phyloP scores from a whole-genome alignment of 1,140 invertebrate species.

The Pemphigus obesinymphae region DNA sequence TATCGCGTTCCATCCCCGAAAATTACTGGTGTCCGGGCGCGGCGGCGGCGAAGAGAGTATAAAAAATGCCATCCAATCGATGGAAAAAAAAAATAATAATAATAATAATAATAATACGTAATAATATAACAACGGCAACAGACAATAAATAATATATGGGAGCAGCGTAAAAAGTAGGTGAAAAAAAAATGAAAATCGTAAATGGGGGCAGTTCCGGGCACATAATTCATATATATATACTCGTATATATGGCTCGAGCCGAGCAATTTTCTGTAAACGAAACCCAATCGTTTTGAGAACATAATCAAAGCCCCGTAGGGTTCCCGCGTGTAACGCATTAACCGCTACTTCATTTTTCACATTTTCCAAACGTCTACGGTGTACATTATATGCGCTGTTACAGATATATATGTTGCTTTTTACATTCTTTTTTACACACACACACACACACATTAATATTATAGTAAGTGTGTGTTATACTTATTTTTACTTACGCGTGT shows the following conservation, averaged over 20 bases:
- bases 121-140: background rate
- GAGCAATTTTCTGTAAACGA: constrained; percentile 41
- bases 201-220: constrained; percentile 39
- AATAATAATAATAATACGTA: constrained; percentile 28
- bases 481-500: background rate
- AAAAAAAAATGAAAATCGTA: constrained; percentile 8
- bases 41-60: background rate
- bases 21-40: background rate
- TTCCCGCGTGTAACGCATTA: constrained; percentile 35
- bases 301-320: constrained; percentile 40
- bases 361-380: constrained; percentile 37
- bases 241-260: constrained; percentile 15
- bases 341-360: constrained; percentile 42
- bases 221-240: constrained; percentile 34
- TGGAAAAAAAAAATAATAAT: constrained; percentile 25
- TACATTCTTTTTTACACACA: background rate
- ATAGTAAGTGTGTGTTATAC: background rate
- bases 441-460: background rate
- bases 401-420: background rate
- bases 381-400: constrained; percentile 21
- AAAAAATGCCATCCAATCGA: constrained; percentile 34
- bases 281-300: constrained; percentile 41
- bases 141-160: constrained; percentile 29
- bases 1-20: constrained; percentile 16
- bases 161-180: constrained; percentile 5